Percentiles rank a stretch among this genome's conserved stretches.
These are phyloP conservation scores for Myotis myotis DNA, from an alignment of 2,797 vertebrate species.

Conservation along the genomic window DNA sequence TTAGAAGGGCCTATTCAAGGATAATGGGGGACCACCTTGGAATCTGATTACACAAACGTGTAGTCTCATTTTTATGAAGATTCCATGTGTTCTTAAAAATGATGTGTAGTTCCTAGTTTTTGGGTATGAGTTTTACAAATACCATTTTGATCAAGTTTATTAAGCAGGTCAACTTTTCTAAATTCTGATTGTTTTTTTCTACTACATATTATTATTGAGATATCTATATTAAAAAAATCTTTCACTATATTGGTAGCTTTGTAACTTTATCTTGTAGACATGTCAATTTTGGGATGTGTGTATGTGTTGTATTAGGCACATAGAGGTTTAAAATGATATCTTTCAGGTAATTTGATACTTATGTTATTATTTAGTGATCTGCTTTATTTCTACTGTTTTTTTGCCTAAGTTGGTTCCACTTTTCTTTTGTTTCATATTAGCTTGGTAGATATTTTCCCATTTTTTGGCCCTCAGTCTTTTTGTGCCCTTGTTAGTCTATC, in stretches of 20 bases:
- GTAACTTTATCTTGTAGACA: neutral
- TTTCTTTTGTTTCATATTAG: constrained; percentile 28
- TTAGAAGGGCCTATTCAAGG: no score
- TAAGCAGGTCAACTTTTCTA: neutral
- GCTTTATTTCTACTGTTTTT: neutral
- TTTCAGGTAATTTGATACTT: neutral
- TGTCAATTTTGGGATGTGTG: neutral
- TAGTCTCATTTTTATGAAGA: neutral
- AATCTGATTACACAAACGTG: neutral
- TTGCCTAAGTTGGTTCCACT: neutral
- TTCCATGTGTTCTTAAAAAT: constrained; percentile 37
- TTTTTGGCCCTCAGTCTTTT: neutral
- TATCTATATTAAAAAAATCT: neutral
- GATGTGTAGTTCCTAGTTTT: neutral
- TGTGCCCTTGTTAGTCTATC: constrained; percentile 19
- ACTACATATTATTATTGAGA: neutral
- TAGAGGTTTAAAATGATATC: neutral
- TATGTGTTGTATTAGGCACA: neutral
- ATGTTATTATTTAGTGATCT: neutral
- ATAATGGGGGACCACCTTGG: neutral
- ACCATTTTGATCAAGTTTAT: constrained; percentile 18
- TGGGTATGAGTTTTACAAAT: neutral
- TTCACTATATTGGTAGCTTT: neutral
- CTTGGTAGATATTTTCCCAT: neutral
- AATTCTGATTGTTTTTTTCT: neutral